Evolutionary conservation across 2,797 vertebrate species (phyloP), one percentile per base, ranked within the genome.

Genomic region (Acanthiza pusilla): DNA sequence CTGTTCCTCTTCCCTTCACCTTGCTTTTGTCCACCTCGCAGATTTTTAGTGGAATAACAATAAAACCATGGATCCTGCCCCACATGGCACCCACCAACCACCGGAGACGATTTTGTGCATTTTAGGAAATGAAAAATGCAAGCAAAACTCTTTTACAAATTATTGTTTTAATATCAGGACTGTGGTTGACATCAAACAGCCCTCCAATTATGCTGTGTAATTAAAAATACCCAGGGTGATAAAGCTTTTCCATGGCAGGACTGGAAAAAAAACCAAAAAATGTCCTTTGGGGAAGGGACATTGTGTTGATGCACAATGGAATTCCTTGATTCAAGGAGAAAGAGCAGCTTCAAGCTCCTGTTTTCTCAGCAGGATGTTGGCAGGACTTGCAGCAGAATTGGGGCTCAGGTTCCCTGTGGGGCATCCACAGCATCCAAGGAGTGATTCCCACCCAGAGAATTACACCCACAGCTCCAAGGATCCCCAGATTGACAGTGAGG

Each of bases 401-500:
- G 23, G 11, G 34, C 23, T 13, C 13, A 47, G 15, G 4, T 8
- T 15, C 21, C 27, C 17, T 36, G 2, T 1, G 23, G 57, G 30
- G 21, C 5, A 8, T 1, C 43, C 26, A 25, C 42, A 40, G 9
- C 43, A 34, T 7, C 27, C 77, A 42, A n/a, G 47, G 29, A 25
- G 20, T 9, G 47, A 60, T 55, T 47, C 9, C 6, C 68, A 40
- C 47, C 36, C n/a, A 9, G 34, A 38, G 13, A 43, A 20, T 51
- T 47, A 2, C 2, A 66, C 38, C 38, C 48, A 18, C 3, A 53
- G 74, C 13, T 43, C 42, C 2, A 1, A 77, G 75, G 26, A 74
- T 4, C 13, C 11, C 5, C 29, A 18, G 5, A 11, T 47, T 32
- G 51, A 30, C 3, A 22, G 34, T 0, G 4, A 21, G 12, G 30